Conservation (phyloP, 2,888 invertebrate genomes). For the Clitarchus hookeri region DNA sequence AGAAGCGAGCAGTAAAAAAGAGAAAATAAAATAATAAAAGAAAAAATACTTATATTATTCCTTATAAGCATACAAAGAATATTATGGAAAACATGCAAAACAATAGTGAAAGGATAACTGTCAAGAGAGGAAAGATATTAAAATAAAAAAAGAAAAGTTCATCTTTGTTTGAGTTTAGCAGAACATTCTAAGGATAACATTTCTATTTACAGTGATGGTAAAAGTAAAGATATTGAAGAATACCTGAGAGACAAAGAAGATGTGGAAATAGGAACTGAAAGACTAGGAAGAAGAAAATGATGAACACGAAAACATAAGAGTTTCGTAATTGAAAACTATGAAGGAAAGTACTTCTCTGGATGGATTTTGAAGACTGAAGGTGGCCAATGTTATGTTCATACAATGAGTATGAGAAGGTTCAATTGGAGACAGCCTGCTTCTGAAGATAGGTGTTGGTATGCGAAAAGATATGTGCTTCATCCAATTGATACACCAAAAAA, state of each 20-base stretch:
- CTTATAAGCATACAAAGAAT: neutral
- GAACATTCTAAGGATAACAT: neutral
- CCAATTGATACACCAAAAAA: neutral
- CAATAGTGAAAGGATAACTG: neutral
- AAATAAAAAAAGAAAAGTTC: neutral
- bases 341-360: neutral
- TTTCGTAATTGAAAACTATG: conserved; percentile 18
- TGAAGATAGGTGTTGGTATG: conserved; percentile 16
- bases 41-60: neutral
- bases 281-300: neutral
- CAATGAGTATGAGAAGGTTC: conserved; percentile 15
- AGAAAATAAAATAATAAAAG: neutral
- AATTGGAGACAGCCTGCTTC: neutral
- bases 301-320: neutral
- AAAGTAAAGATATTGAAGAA: neutral
- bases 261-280: neutral
- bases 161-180: neutral
- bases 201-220: neutral
- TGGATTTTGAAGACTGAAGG: conserved; percentile 12
- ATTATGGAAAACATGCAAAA: neutral
- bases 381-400: neutral
- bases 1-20: neutral
- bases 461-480: neutral
- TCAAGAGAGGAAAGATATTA: neutral
- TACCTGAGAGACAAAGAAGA: neutral